Evolutionary conservation across 2,797 vertebrate species (phyloP).

Genomic region (Furcifer pardalis): DNA sequence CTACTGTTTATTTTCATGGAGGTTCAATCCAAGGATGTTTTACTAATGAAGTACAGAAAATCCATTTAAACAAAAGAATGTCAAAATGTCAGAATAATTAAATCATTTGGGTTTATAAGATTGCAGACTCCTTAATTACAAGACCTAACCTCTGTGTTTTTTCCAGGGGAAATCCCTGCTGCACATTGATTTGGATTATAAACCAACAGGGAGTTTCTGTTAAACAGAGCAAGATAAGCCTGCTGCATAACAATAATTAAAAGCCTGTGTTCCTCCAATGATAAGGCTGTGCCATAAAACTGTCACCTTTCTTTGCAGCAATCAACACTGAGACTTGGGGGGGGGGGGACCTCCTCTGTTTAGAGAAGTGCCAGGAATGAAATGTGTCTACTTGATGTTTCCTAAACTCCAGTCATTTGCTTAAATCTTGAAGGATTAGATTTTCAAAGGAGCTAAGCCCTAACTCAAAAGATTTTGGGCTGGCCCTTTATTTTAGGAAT

Average conservation of each 20-base stretch:
- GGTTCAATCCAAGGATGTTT: neutral
- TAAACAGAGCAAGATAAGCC: constrained; percentile 19
- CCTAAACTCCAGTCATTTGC: constrained; percentile 42
- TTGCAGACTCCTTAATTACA: constrained; percentile 3
- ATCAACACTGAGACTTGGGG: constrained; percentile 18
- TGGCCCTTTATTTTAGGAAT: constrained; percentile 20
- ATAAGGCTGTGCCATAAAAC: constrained; percentile 23
- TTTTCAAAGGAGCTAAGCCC: constrained; percentile 14
- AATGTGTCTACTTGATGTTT: constrained; percentile 37
- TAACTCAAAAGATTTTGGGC: constrained; percentile 6
- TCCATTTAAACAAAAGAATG: constrained; percentile 19
- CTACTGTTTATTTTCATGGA: neutral
- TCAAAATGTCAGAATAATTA: constrained; percentile 28
- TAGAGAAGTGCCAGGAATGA: constrained; percentile 31
- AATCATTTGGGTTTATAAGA: constrained; percentile 6
- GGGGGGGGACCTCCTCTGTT: constrained; percentile 29
- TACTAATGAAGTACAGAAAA: neutral
- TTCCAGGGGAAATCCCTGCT: constrained; percentile 23
- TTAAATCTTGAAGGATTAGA: constrained; percentile 37
- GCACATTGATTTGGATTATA: constrained; percentile 13
- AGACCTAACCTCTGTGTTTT: neutral
- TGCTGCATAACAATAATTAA: constrained; percentile 31
- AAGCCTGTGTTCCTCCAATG: constrained; percentile 11
- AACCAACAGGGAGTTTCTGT: constrained; percentile 19
- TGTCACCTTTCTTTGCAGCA: constrained; percentile 28